Evolutionary conservation across 2,797 vertebrate species (phyloP).

Genomic region (Distichodus sexfasciatus): DNA sequence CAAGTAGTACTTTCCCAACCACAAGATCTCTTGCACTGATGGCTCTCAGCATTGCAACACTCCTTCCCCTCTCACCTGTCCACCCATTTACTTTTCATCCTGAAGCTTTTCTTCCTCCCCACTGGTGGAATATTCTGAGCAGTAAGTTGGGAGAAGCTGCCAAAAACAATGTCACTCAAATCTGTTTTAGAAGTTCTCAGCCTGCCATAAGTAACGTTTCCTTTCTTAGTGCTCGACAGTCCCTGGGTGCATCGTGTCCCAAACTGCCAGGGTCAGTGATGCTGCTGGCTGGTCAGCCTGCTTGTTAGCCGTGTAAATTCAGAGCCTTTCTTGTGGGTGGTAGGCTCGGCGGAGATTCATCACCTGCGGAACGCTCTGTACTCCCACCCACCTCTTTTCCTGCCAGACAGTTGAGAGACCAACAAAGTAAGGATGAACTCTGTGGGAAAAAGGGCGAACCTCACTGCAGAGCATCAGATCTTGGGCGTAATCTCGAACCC

Average conservation of each 20-base stretch:
- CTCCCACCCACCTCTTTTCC: not conserved
- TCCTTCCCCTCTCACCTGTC: not conserved
- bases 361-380: constrained; percentile 7
- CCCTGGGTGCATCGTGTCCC: too few relatives aligned
- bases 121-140: not conserved
- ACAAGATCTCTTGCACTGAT: not conserved
- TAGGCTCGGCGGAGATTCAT: not conserved
- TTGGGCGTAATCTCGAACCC: too few relatives aligned
- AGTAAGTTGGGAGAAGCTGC: not conserved
- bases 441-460: not conserved
- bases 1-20: not conserved
- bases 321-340: too few relatives aligned
- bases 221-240: not conserved
- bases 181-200: not conserved
- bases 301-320: too few relatives aligned
- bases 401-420: not conserved
- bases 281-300: too few relatives aligned
- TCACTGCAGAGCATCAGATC: too few relatives aligned
- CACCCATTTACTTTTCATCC: not conserved
- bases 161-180: not conserved
- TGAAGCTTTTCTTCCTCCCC: not conserved
- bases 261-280: too few relatives aligned
- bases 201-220: not conserved
- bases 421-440: not conserved
- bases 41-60: not conserved